These are phyloP conservation scores for Xenus cinereus DNA, from an alignment of 2,113 vertebrate genomes.

Conservation along the genomic window DNA sequence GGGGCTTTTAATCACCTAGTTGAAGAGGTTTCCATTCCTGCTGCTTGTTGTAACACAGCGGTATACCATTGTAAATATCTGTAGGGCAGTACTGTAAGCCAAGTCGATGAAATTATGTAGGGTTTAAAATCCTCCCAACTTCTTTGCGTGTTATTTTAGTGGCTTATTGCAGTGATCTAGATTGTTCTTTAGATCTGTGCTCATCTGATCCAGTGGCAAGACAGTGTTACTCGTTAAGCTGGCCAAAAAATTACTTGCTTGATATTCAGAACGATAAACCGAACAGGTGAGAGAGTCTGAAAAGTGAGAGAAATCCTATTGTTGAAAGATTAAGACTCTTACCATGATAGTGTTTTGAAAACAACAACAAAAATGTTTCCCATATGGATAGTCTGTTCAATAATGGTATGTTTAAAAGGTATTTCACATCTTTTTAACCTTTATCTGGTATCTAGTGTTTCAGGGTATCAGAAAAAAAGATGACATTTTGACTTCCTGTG, in stretches of 20 bases:
- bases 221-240: background rate
- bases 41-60: background rate
- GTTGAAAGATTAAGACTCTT: background rate
- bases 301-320: background rate
- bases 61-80: background rate
- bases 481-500: background rate
- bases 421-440: background rate
- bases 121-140: background rate
- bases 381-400: background rate
- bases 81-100: background rate
- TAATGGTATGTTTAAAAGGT: background rate
- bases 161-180: background rate
- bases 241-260: background rate
- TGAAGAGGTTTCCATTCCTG: background rate
- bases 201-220: background rate
- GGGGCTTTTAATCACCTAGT: rapidly evolving
- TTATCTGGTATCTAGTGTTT: background rate
- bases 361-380: background rate
- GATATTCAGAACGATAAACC: background rate
- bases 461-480: background rate
- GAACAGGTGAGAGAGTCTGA: background rate
- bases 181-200: background rate
- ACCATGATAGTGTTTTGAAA: background rate
- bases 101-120: background rate
- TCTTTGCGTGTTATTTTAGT: background rate